Percentiles rank a stretch among this genome's conserved stretches.
These are phyloP conservation scores for Mus pahari DNA, from an alignment of 2,113 vertebrate species.

Conservation along the genomic window DNA sequence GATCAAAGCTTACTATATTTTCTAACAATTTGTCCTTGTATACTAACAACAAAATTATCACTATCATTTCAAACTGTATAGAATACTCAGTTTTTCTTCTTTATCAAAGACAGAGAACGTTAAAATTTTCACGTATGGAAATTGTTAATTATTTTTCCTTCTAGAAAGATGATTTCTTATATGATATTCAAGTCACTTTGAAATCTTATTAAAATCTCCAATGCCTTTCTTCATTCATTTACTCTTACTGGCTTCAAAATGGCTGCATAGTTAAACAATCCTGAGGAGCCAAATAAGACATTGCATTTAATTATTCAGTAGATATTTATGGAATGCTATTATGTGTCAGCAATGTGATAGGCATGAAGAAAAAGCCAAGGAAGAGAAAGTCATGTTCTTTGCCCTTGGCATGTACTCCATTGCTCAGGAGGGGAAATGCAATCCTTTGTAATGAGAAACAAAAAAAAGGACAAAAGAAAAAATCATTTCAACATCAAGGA, in stretches of 20 bases:
- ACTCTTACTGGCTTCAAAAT: not conserved
- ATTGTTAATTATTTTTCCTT: not conserved
- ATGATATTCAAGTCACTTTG: not conserved
- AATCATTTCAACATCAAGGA: conserved; percentile 20
- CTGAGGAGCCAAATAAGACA: conserved; percentile 61
- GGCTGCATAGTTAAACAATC: conserved; percentile 47
- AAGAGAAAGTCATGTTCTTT: conserved; percentile 49
- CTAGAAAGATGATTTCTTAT: not conserved
- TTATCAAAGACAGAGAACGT: not conserved
- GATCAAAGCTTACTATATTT: not conserved
- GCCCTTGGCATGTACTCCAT: conserved; percentile 53
- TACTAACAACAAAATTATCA: not conserved
- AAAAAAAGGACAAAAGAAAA: conserved; percentile 38
- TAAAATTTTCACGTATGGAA: not conserved
- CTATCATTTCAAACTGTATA: not conserved
- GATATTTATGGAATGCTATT: conserved; percentile 73
- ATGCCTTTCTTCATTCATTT: conserved; percentile 58
- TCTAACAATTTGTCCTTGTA: not conserved
- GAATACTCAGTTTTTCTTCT: not conserved
- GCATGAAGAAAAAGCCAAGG: conserved; percentile 63
- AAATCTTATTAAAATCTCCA: not conserved
- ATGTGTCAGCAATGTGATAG: conserved; percentile 71
- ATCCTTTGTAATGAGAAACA: not conserved
- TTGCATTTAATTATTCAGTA: conserved; percentile 75
- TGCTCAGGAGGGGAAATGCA: not conserved